Conservation (phyloP, 2,113 vertebrate species). For the Phoenicopterus ruber region DNA sequence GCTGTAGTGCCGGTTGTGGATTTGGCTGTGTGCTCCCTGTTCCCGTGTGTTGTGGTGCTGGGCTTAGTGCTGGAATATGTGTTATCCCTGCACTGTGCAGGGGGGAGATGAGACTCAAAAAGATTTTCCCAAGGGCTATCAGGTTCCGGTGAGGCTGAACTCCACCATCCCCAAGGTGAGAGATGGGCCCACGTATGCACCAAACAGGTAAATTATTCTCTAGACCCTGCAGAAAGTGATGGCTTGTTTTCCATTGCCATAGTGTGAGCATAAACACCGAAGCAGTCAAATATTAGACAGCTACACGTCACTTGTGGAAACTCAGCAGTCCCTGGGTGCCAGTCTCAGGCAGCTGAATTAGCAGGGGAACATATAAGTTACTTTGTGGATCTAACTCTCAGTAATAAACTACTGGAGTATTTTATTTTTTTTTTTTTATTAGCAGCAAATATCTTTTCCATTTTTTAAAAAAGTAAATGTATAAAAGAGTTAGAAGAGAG, state of each 20-base stretch:
- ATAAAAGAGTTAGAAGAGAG: background rate
- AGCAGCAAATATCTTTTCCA: background rate
- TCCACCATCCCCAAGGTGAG: background rate
- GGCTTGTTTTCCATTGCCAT: background rate
- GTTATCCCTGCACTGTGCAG: background rate
- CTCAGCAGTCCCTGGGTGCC: background rate
- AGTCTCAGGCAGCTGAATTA: background rate
- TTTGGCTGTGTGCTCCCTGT: background rate
- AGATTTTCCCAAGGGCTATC: background rate
- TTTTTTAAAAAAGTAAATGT: background rate
- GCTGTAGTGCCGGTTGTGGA: background rate
- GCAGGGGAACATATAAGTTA: background rate
- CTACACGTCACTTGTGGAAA: background rate
- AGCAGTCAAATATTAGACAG: background rate
- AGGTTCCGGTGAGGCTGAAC: background rate
- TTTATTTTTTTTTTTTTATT: background rate
- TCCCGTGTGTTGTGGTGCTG: background rate
- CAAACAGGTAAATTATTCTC: background rate
- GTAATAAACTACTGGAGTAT: background rate
- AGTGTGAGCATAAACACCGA: background rate
- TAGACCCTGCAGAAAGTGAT: background rate
- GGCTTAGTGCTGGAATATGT: background rate
- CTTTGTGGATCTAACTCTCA: background rate
- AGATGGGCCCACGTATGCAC: background rate
- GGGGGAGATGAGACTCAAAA: background rate